Evolutionary conservation across 1,140 invertebrate genomes (phyloP), one percentile per base, ranked within the genome.

Genomic region (Drosophila nannoptera): DNA sequence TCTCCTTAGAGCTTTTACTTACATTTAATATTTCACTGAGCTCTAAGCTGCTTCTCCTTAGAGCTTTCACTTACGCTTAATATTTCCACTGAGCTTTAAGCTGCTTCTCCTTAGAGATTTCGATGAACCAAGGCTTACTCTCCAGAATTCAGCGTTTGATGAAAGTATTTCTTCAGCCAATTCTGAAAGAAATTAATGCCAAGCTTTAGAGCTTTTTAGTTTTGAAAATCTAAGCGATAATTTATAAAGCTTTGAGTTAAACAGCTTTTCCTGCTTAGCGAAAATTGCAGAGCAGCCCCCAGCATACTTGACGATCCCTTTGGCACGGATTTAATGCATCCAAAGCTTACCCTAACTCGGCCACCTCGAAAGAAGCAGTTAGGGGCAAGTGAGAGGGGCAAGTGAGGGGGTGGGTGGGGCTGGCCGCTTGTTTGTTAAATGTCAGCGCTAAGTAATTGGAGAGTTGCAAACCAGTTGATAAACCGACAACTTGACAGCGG

Each of bases 391-490:
- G n/a, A 7, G 3, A 36, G 22, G 33, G 14, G 14, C 16, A 42
- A 0, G 33, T 6, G n/a, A 45, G 11, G 12, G 11, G 12, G 22
- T 4, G 46, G 9, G 9, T 2, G 2, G 46, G 9, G 11, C 11
- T 35, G 4, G n/a, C 49, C 2, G 46, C 46, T n/a, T 14, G 49
- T 35, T 35, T 50, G 49, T 35, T 50, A 12, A 35, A 16, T 14
- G 49, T 35, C 49, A 35, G 59, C 48, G 71, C 49, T 64, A 69
- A 75, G 78, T 75, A 84, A 76, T 76, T 76, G 80, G 75, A 78
- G 78, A 78, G 64, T 60, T 62, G n/a, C 8, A 71, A 12, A 46
- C 31, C 29, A 43, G 32, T 71, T 69, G 68, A 56, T 56, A 65
- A 59, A 48, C 61, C 29, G 14, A 12, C 46, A 59, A 43, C 43